phyloP scores from a whole-genome alignment of 2,888 invertebrate species.

The Deilephila elpenor region DNA sequence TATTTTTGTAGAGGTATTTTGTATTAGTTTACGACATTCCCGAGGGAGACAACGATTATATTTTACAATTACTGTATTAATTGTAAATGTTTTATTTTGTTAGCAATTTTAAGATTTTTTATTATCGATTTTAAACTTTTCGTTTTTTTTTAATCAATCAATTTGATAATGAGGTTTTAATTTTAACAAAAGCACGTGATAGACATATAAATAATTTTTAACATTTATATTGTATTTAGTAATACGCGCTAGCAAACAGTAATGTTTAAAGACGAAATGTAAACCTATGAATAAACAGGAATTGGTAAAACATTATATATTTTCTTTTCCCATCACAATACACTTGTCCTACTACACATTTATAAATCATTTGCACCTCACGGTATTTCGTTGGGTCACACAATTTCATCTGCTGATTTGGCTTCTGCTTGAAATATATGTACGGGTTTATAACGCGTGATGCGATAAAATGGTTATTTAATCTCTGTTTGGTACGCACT shows the following conservation, averaged over 20 bases:
- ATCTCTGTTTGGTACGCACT: neutral
- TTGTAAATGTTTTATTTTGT: constrained; percentile 80
- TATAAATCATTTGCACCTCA: constrained; percentile 28
- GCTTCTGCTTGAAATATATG: constrained; percentile 5
- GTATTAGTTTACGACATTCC: constrained; percentile 67
- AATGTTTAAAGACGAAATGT: constrained; percentile 67
- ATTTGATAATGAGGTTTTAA: constrained; percentile 29
- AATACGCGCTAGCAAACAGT: constrained; percentile 64
- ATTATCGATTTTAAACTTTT: constrained; percentile 48
- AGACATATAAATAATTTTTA: constrained; percentile 20
- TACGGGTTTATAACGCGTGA: neutral
- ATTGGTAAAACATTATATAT: constrained; percentile 68
- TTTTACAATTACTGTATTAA: constrained; percentile 66
- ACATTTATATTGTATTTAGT: constrained; percentile 55
- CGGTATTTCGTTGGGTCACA: constrained; percentile 15
- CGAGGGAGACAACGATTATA: constrained; percentile 76
- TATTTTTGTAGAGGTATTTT: constrained; percentile 60
- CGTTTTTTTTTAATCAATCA: constrained; percentile 36
- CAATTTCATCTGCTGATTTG: constrained; percentile 7
- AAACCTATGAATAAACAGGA: constrained; percentile 78
- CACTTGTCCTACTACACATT: constrained; percentile 24
- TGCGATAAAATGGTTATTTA: no score
- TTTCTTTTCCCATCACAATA: constrained; percentile 46
- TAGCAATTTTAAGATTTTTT: constrained; percentile 66
- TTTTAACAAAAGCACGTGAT: constrained; percentile 28